Conservation (phyloP, 2,113 vertebrate genomes). For the Nannobrachium achirus region DNA sequence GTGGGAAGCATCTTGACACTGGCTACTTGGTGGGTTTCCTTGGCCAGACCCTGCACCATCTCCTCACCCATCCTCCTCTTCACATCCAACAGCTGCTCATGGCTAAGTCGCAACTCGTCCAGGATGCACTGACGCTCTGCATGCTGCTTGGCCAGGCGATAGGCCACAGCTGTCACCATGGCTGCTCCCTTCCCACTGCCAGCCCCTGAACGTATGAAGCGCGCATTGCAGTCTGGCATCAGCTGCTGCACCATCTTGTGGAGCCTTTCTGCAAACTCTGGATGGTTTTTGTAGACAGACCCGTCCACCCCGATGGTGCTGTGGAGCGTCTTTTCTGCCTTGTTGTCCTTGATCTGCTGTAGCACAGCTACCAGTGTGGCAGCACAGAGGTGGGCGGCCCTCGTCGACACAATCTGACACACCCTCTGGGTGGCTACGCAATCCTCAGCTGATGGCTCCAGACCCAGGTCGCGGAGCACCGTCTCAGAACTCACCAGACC, state of each 20-base stretch:
- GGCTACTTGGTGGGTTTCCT: conserved; percentile 77
- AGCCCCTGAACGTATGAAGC: conserved; percentile 90
- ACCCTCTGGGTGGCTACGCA: conserved; percentile 86
- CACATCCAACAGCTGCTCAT: conserved; percentile 87
- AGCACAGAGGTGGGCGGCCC: conserved; percentile 89
- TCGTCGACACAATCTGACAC: conserved; percentile 92
- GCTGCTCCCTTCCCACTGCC: conserved; percentile 95
- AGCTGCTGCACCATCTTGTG: conserved; percentile 90
- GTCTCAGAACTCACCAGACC: conserved; percentile 83
- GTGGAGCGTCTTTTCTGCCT: conserved; percentile 84
- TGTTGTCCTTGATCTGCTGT: conserved; percentile 92
- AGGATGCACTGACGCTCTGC: conserved; percentile 85
- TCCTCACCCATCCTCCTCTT: conserved; percentile 85
- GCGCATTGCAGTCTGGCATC: conserved; percentile 91
- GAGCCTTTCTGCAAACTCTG: conserved; percentile 90
- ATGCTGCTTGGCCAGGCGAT: conserved; percentile 87
- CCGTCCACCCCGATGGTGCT: conserved; percentile 92
- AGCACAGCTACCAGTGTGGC: conserved; percentile 87
- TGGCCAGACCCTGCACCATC: conserved; percentile 86
- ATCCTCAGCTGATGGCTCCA: conserved; percentile 86
- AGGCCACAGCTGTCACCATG: conserved; percentile 96
- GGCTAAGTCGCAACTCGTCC: conserved; percentile 83
- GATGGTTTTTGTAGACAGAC: conserved; percentile 95
- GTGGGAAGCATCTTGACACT: conserved; percentile 94
- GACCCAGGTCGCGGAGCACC: conserved; percentile 82